Base-by-base conservation (phyloP, 2,888 invertebrate genomes). In the Flexamia atlantica region DNA sequence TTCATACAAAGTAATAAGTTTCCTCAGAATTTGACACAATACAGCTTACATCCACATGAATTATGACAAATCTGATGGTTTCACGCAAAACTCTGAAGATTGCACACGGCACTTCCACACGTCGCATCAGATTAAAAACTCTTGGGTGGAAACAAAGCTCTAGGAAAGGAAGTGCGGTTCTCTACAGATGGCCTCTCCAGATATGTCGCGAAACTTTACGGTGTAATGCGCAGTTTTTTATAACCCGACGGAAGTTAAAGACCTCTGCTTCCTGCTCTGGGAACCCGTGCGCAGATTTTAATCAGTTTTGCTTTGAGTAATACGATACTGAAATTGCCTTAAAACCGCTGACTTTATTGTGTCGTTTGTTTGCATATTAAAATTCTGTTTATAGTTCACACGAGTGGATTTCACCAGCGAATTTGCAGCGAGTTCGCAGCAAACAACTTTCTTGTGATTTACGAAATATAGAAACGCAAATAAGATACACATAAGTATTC, bases 161-260 rank as follows among this genome's bases (percentile, higher is more conserved):
- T 23, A 3, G 5, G 20, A 23, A 23, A 28, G 64, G 64, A 64
- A 64, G 64, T 28, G 12, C 12, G n/a, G 7, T 36, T 36, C 36
- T 36, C 36, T 36, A 20, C 57, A 57, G 57, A 57, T 57, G 57
- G 23, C 57, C 57, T 20, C 57, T 20, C 36, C 5, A 57, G 57
- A 57, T 57, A 57, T 3, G 57, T 57, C 57, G 57, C 12, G 20
- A n/a, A 36, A 23, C 57, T 57, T 57, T 57, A 57, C 17, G 12
- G 57, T n/a, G 23, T 57, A 57, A 57, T 57, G 20, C 23, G 57
- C 23, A 23, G 57, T 57, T 57, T 57, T 57, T 57, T 23, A 23
- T 57, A 20, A 4, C 57, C 23, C 23, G 12, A 9, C 23, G 46
- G 46, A 46, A 23, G 20, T 57, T 57, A 23, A 57, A 7, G 23